A percentile compares a stretch with the other conserved stretches of the same genome.
phyloP scores from a whole-genome alignment of 2,113 vertebrate genomes.

The Sphaerodactylus townsendi region DNA sequence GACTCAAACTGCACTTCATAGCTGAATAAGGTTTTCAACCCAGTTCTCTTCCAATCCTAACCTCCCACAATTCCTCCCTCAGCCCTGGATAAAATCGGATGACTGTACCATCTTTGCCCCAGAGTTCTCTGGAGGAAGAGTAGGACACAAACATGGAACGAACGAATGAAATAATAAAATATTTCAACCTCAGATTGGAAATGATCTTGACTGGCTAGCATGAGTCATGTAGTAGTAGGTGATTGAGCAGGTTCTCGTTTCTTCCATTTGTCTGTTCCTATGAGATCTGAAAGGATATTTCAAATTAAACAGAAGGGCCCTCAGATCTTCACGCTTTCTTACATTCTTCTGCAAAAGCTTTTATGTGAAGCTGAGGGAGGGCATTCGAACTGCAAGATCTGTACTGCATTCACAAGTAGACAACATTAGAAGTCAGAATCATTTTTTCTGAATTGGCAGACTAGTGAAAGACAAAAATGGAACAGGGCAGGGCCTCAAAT shows the following conservation, averaged over 20 bases:
- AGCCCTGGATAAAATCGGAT: no score
- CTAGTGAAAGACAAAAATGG: not conserved
- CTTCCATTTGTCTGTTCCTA: not conserved
- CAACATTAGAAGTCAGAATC: not conserved
- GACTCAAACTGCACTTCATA: no score
- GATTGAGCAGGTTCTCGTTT: not conserved
- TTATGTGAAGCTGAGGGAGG: not conserved
- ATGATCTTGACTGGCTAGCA: not conserved
- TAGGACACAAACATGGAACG: no score
- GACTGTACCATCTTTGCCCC: no score
- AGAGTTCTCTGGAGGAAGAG: no score
- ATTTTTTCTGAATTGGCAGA: not conserved
- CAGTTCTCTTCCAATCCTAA: no score
- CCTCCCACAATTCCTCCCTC: no score
- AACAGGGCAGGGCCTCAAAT: not conserved
- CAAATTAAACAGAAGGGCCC: not conserved
- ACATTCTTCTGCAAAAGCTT: not conserved
- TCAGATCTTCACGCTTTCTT: not conserved
- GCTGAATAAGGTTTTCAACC: no score
- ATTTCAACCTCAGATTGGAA: not conserved
- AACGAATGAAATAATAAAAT: no score
- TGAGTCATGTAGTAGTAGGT: not conserved
- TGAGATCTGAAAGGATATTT: not conserved
- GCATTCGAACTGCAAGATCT: not conserved
- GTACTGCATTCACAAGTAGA: not conserved